Conservation (phyloP, 2,797 vertebrate genomes). For the Helarctos malayanus region DNA sequence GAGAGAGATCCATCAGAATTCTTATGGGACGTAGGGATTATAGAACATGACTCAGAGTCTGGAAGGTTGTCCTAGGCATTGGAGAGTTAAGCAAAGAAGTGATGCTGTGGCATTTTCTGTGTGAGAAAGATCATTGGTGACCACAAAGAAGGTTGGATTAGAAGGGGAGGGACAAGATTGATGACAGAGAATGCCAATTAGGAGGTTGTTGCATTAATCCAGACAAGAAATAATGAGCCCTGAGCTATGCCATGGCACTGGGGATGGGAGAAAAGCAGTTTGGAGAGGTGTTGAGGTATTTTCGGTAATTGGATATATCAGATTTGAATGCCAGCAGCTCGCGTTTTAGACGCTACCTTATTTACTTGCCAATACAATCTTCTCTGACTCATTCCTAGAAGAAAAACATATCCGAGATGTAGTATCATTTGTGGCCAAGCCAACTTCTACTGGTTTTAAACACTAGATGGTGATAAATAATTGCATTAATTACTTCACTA, state of each 20-base stretch:
- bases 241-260: background rate
- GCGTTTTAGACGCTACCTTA: background rate
- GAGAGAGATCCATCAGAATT: background rate
- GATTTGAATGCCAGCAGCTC: background rate
- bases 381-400: background rate
- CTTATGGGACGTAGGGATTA: background rate
- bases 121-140: conserved; percentile 14
- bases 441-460: conserved; percentile 39
- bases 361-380: background rate
- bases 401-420: background rate
- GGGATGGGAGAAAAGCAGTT: background rate
- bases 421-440: background rate
- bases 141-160: background rate
- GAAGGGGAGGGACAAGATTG: background rate
- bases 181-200: background rate
- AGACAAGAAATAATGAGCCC: conserved; percentile 8
- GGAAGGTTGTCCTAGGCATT: background rate
- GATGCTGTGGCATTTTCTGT: background rate
- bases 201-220: background rate
- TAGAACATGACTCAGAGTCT: background rate
- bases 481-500: background rate
- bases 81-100: background rate
- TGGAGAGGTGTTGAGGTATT: background rate
- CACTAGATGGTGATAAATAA: conserved; percentile 25
- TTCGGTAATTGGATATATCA: background rate